Percentiles rank a stretch among this genome's conserved stretches.
Conservation (phyloP, 1,140 invertebrate genomes). For the Phthorimaea operculella region DNA sequence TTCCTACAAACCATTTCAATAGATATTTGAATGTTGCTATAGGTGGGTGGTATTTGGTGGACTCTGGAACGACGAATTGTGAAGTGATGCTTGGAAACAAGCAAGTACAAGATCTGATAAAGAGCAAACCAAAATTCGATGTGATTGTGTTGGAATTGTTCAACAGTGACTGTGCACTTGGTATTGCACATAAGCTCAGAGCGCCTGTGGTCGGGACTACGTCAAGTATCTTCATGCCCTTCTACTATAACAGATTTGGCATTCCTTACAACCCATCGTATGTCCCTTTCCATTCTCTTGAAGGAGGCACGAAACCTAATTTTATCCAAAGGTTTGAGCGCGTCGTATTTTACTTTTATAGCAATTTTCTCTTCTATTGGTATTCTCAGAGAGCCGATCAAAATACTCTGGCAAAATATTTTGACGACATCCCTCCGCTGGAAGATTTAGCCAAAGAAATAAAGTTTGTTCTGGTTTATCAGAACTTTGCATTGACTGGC, state of each 20-base stretch:
- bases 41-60: constrained; percentile 25
- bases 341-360: constrained; percentile 47
- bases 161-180: constrained; percentile 76
- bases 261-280: constrained; percentile 70
- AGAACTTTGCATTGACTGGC: constrained; percentile 71
- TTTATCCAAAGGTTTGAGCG: constrained; percentile 59
- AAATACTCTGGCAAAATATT: constrained; percentile 62
- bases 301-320: constrained; percentile 67
- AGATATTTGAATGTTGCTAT: constrained; percentile 26
- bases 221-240: constrained; percentile 70
- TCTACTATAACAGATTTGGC: constrained; percentile 69
- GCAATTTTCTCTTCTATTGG: constrained; percentile 40
- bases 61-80: constrained; percentile 47
- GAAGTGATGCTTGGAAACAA: constrained; percentile 46
- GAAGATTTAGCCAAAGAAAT: constrained; percentile 69
- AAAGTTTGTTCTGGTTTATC: constrained; percentile 74
- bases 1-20: no score
- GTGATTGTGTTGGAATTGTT: constrained; percentile 76
- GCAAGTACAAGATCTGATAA: constrained; percentile 55
- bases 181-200: constrained; percentile 70
- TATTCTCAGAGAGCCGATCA: constrained; percentile 49
- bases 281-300: constrained; percentile 68
- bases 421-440: constrained; percentile 70
- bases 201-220: constrained; percentile 71
- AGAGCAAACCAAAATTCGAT: constrained; percentile 69